These are phyloP conservation scores for Apeira syringaria DNA, from an alignment of 2,888 invertebrate species.

Conservation along the genomic window DNA sequence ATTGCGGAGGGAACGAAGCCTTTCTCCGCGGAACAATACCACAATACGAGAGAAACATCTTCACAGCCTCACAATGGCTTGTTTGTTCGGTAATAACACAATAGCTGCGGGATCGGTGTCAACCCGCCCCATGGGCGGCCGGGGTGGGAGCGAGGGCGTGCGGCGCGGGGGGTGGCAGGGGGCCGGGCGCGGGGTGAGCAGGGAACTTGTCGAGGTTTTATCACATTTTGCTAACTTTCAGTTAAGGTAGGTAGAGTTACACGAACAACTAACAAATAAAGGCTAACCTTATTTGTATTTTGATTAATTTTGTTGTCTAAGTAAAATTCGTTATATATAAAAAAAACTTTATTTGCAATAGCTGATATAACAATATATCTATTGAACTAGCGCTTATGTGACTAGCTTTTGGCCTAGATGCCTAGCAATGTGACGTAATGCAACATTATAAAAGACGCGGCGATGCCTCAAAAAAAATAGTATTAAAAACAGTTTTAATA, in stretches of 20 bases:
- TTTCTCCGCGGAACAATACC: slow-evolving; percentile 31
- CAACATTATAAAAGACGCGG: too few species aligned
- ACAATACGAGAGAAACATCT: slow-evolving; percentile 36
- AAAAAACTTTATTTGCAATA: too few species aligned
- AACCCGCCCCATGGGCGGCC: not conserved
- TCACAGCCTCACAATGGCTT: slow-evolving; percentile 34
- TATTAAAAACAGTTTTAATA: too few species aligned
- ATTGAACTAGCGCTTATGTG: too few species aligned
- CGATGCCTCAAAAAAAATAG: too few species aligned
- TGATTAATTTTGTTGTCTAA: too few species aligned
- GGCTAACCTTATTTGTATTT: too few species aligned
- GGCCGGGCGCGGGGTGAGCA: not conserved
- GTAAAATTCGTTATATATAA: too few species aligned
- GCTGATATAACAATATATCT: too few species aligned
- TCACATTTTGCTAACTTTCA: slow-evolving; percentile 12
- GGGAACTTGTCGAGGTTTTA: slow-evolving; percentile 8
- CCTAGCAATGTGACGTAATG: too few species aligned
- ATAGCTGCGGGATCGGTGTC: slow-evolving; percentile 5
- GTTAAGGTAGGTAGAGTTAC: slow-evolving; percentile 1
- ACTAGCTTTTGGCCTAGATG: too few species aligned
- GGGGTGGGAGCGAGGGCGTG: not conserved
- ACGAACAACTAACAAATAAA: slow-evolving; percentile 16
- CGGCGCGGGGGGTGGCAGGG: not conserved
- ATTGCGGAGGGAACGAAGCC: slow-evolving; percentile 15
- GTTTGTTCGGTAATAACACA: slow-evolving; percentile 31